Evolutionary conservation across 1,140 invertebrate species (phyloP).

Genomic region (Sarcophaga bullata): DNA sequence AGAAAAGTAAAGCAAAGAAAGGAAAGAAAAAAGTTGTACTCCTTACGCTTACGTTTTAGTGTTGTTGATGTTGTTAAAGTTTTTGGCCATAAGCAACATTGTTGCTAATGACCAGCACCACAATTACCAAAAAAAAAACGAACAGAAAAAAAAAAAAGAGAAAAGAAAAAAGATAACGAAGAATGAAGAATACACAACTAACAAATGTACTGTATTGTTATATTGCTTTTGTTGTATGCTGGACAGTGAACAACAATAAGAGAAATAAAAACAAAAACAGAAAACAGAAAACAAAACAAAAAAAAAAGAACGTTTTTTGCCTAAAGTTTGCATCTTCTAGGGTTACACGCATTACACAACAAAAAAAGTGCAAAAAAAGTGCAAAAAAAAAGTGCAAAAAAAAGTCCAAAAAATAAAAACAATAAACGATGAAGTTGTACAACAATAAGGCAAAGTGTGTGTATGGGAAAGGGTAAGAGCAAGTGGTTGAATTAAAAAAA

Average conservation of each 20-base stretch:
- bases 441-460: no score
- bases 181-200: background rate
- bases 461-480: no score
- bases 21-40: background rate
- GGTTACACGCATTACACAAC: slow-evolving; percentile 8
- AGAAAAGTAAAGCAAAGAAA: no score
- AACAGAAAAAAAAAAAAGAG: background rate
- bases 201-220: background rate
- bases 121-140: slow-evolving; percentile 15
- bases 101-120: slow-evolving; percentile 25
- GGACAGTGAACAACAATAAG: background rate
- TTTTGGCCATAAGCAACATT: slow-evolving; percentile 15
- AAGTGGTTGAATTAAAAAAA: no score
- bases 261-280: background rate
- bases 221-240: no score
- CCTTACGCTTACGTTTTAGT: background rate
- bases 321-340: slow-evolving; percentile 18
- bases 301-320: slow-evolving; percentile 15
- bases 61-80: slow-evolving; percentile 2
- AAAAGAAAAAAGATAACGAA: background rate
- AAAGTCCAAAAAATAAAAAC: background rate
- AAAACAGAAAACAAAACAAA: no score
- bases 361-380: background rate
- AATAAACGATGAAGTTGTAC: background rate
- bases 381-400: background rate